A percentile compares a stretch with the other conserved stretches of the same genome.
phyloP scores from a whole-genome alignment of 2,113 vertebrate species.

The Lipophrys pholis region DNA sequence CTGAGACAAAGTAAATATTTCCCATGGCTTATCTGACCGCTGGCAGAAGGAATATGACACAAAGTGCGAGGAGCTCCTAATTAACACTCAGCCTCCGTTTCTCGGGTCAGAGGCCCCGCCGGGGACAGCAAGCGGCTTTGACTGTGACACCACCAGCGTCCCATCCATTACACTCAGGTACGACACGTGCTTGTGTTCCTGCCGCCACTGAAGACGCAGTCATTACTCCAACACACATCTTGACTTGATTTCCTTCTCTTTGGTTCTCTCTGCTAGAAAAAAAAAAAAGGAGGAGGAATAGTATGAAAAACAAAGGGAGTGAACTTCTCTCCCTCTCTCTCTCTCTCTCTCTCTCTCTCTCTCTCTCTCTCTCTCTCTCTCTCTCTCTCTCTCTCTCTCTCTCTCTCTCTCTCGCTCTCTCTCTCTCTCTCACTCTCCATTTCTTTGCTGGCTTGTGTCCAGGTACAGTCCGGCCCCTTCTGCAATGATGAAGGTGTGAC shows the following conservation, averaged over 20 bases:
- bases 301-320: slow-evolving; percentile 15
- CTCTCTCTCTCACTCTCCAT: no score
- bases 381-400: not conserved
- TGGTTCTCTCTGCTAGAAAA: slow-evolving; percentile 11
- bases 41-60: slow-evolving; percentile 54
- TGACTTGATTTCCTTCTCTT: slow-evolving; percentile 63
- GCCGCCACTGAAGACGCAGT: slow-evolving; percentile 7
- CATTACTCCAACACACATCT: slow-evolving; percentile 58
- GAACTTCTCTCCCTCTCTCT: no score
- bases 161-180: not conserved
- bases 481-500: slow-evolving; percentile 62
- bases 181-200: not conserved
- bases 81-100: slow-evolving; percentile 57
- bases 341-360: slow-evolving; percentile 2
- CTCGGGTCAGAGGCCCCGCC: slow-evolving; percentile 25
- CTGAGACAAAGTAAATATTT: slow-evolving; percentile 77
- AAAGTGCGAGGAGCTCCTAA: slow-evolving; percentile 58
- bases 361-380: not conserved
- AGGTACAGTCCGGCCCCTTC: slow-evolving; percentile 65
- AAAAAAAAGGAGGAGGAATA: not conserved
- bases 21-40: slow-evolving; percentile 80
- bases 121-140: slow-evolving; percentile 5
- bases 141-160: slow-evolving; percentile 6
- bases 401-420: slow-evolving; percentile 2
- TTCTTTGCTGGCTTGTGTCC: slow-evolving; percentile 62